Base-by-base conservation (phyloP, 2,888 invertebrate genomes). In the Cabera pusaria region DNA sequence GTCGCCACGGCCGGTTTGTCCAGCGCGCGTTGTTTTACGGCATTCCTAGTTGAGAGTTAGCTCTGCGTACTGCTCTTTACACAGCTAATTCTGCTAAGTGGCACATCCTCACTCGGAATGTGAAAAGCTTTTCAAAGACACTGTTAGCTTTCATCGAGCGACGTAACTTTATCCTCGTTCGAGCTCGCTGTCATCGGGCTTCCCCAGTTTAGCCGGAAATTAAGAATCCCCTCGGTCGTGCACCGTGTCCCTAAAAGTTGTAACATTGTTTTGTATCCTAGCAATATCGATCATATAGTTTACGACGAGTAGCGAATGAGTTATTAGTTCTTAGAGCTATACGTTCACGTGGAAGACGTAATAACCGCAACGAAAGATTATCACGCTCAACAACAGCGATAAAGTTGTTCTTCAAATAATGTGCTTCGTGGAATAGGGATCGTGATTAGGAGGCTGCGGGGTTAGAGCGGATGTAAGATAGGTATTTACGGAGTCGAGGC, bases 171-270 rank as follows among this genome's bases (percentile, higher is more conserved):
- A 52, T 52, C 47, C 38, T 17, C 19, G 36, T 44, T 31, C 37
- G 35, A 32, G 43, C 32, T 33, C 51, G 56, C 59, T 55, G 56
- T 56, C 57, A 62, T 62, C 57, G 54, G 68, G 72, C 73, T 82
- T 83, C 77, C 67, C 66, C 59, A 59, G 53, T 56, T 67, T 60
- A 72, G 63, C 75, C 78, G 86, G 86, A 85, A 74, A 80, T 80
- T 71, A 77, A 65, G 72, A 74, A 75, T 70, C 80, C 83, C 76
- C 72, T 70, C 66, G 60, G 60, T 50, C 61, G 55, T 55, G 53
- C 49, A 55, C 50, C 49, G 59, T 48, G 54, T 62, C 72, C 73
- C 71, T 56, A 66, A 70, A 72, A 70, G 74, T 77, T 74, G 65
- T 59, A 52, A 59, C 68, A 62, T 64, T 58, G 86, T 86, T 62